Base-by-base conservation (phyloP, 2,797 vertebrate species). In the Gastrophryne carolinensis region DNA sequence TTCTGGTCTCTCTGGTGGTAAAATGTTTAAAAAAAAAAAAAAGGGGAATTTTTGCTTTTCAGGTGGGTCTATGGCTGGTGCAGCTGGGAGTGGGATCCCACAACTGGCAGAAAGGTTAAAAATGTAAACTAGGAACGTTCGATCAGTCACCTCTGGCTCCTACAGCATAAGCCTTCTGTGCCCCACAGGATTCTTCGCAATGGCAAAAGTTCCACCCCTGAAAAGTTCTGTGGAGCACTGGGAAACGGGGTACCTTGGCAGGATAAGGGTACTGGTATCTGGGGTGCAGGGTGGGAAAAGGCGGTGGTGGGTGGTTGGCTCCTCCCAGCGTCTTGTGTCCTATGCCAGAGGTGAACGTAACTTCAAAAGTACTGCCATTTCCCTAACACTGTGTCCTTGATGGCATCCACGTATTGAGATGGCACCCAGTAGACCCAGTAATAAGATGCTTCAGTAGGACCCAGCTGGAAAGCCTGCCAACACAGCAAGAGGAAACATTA, bases 321-420 rank as follows among this genome's bases (percentile, higher is more conserved):
- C 49, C 58, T 72, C 53, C 60, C 52, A 78, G 91, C 85, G 92
- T 89, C 92, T 93, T 17, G 92, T 95, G 89, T 93, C 94, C 93
- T 90, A 87, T 91, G 93, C 94, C 92, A 95, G 92, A 94, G 93
- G 93, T 90, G 93, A 95, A 95, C 95, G 95, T 96, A 97, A 94
- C 92, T 97, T 93, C 98, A 99, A 95, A 99, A 99, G 95, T 98
- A 99, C 95, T 99, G 98, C 97, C 98, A 99, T 89, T 99, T 99
- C 62, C 97, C 98, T 84, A 99, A 95, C 89, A 99, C 96, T 88
- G 97, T 99, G 95, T 99, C 98, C 94, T 99, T 99, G 95, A 99
- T 99, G 93, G 97, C 98, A 91, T 99, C 98, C 53, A 99, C 98
- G 87, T 98, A 99, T 86, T 99, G 98, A 88, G 90, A 91, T 84